Evolutionary conservation across 2,797 vertebrate genomes (phyloP).

Genomic region (Sciurus vulgaris): DNA sequence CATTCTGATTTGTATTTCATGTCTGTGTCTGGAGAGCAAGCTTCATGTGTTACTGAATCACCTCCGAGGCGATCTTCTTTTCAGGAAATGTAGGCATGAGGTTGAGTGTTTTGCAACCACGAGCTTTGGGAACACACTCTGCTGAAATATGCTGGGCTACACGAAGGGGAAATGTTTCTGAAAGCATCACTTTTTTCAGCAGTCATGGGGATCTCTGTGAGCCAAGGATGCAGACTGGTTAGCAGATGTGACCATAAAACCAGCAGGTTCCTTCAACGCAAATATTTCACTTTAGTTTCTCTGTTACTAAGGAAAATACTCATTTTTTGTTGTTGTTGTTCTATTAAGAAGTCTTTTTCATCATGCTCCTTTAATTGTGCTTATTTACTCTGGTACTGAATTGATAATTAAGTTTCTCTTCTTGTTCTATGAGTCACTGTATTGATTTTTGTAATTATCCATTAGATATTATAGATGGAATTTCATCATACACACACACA

Average conservation of each 20-base stretch:
- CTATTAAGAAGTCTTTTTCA: background rate
- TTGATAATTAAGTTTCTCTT: slow-evolving; percentile 42
- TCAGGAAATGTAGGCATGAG: slow-evolving; percentile 78
- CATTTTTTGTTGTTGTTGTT: background rate
- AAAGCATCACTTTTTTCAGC: slow-evolving; percentile 62
- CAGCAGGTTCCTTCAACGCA: slow-evolving; percentile 68
- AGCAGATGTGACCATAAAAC: slow-evolving; percentile 79
- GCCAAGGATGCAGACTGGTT: slow-evolving; percentile 78
- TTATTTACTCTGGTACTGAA: background rate
- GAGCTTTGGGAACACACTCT: slow-evolving; percentile 76
- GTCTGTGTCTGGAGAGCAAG: slow-evolving; percentile 72
- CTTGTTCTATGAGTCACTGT: slow-evolving; percentile 5
- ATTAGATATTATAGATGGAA: slow-evolving; percentile 5
- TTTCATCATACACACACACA: background rate
- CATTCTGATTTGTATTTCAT: slow-evolving; percentile 67
- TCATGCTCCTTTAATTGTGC: background rate
- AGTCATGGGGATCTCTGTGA: slow-evolving; percentile 59
- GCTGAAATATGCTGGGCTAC: slow-evolving; percentile 80
- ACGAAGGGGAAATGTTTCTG: slow-evolving; percentile 81
- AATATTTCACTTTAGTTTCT: slow-evolving; percentile 66
- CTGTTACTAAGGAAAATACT: slow-evolving; percentile 54
- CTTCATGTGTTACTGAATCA: slow-evolving; percentile 77
- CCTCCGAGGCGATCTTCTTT: slow-evolving; percentile 78
- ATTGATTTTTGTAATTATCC: slow-evolving; percentile 36
- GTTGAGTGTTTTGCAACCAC: slow-evolving; percentile 79